Conservation (phyloP, 1,140 invertebrate genomes). For the Adoxophyes honmai region DNA sequence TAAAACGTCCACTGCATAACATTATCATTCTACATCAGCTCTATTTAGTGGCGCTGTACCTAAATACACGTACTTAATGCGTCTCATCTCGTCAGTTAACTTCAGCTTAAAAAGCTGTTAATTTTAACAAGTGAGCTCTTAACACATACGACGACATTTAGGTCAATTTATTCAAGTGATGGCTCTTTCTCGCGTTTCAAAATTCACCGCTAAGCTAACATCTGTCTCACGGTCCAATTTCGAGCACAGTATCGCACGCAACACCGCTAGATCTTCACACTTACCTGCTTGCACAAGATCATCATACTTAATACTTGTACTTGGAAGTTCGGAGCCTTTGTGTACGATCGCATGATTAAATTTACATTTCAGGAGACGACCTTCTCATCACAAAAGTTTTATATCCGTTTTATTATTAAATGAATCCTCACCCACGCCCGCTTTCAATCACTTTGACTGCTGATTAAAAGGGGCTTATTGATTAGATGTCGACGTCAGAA, state of each 20-base stretch:
- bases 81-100: not conserved
- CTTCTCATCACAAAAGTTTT: too few species aligned
- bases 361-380: too few species aligned
- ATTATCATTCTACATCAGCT: not conserved
- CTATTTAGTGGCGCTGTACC: not conserved
- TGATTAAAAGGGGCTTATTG: too few species aligned
- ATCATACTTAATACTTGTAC: too few species aligned
- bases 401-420: too few species aligned
- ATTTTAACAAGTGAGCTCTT: constrained; percentile 1
- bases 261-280: not conserved
- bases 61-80: too few species aligned
- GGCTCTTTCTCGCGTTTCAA: constrained; percentile 8
- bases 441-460: too few species aligned
- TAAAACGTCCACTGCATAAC: constrained; percentile 23
- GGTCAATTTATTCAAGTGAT: constrained; percentile 8
- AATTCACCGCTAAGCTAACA: constrained; percentile 2
- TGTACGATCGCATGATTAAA: too few species aligned
- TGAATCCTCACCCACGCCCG: too few species aligned
- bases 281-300: too few species aligned
- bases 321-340: too few species aligned
- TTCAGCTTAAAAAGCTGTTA: not conserved
- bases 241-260: not conserved
- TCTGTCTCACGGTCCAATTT: constrained; percentile 3
- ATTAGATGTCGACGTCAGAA: too few species aligned
- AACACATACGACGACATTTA: not conserved